These are phyloP conservation scores for Oopsacas minuta DNA, from an alignment of 37 sponge, comb jelly and placozoan species.

Conservation along the genomic window DNA sequence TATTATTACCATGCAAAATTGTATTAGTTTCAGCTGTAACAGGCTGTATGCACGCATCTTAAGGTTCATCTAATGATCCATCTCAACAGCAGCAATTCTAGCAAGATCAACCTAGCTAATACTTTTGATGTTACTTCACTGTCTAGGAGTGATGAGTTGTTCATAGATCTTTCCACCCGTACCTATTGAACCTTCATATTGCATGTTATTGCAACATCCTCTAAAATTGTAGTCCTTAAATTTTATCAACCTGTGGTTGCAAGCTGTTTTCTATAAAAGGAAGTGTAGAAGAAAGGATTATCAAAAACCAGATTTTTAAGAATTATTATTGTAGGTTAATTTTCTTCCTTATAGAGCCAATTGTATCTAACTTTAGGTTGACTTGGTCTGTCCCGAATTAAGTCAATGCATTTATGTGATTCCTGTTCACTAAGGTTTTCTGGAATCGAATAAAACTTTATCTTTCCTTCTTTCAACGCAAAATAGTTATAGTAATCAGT, in stretches of 20 bases:
- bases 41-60: no score
- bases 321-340: neutral
- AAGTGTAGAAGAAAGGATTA: neutral
- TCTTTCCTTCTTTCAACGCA: neutral
- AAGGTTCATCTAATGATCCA: no score
- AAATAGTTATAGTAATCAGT: neutral
- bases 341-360: neutral
- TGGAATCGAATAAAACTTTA: neutral
- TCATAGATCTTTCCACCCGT: neutral
- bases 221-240: neutral
- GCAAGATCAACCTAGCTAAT: neutral
- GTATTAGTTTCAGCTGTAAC: neutral
- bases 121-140: neutral
- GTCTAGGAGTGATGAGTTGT: constrained; percentile 17
- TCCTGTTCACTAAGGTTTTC: neutral
- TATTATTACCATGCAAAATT: neutral
- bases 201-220: constrained; percentile 19
- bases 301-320: no score
- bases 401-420: neutral
- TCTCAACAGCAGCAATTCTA: no score
- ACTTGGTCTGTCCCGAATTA: neutral
- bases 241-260: neutral
- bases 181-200: neutral
- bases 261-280: neutral
- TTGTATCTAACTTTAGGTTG: neutral